Evolutionary conservation across 2,888 invertebrate genomes (phyloP).

Genomic region (Amblyjoppa fuscipennis): DNA sequence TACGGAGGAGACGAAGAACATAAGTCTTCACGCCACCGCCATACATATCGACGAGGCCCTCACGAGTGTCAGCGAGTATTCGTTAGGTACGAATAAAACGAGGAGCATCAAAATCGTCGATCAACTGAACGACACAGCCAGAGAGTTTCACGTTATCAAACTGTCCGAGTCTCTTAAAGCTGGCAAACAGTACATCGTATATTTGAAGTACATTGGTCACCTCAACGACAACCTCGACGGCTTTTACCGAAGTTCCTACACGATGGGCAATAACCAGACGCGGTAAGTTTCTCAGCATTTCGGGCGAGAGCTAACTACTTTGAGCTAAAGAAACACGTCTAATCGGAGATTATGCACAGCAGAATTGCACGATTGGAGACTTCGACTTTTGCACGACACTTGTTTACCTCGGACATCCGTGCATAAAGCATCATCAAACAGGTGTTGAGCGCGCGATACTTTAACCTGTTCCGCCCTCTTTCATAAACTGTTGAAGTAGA

Average conservation of each 20-base stretch:
- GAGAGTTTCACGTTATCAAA: slow-evolving; percentile 90
- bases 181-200: slow-evolving; percentile 89
- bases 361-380: neutral
- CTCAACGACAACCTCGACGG: slow-evolving; percentile 92
- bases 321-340: neutral
- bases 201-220: slow-evolving; percentile 90
- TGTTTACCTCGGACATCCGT: neutral
- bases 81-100: slow-evolving; percentile 70
- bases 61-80: slow-evolving; percentile 85
- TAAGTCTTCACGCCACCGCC: slow-evolving; percentile 92
- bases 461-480: neutral
- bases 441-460: neutral
- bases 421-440: slow-evolving; percentile 23
- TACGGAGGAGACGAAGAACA: slow-evolving; percentile 88
- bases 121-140: slow-evolving; percentile 87
- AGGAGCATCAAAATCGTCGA: slow-evolving; percentile 82
- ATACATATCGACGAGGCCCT: slow-evolving; percentile 88
- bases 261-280: slow-evolving; percentile 89
- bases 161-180: slow-evolving; percentile 87
- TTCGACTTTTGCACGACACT: neutral
- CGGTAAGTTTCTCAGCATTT: slow-evolving; percentile 86
- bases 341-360: neutral
- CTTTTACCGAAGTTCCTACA: slow-evolving; percentile 94
- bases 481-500: slow-evolving; percentile 5
- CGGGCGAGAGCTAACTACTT: neutral